Conservation (phyloP, 64 coral and sea anemone genomes). For the Dendrophyllia cribrosa region DNA sequence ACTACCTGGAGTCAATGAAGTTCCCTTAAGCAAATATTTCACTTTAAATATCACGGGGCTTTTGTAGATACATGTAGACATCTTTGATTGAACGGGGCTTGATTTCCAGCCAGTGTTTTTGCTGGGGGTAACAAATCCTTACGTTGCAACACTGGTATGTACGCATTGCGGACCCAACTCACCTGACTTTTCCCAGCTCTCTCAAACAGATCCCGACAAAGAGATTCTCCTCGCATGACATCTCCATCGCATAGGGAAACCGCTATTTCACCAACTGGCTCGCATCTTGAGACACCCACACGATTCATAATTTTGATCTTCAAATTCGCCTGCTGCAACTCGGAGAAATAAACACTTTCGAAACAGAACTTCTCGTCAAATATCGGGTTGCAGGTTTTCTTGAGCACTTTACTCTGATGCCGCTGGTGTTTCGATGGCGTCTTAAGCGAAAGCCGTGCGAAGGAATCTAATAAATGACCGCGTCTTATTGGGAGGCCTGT, state of each 20-base stretch:
- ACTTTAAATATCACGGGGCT: no score
- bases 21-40: no score
- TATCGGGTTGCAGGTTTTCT: slow-evolving; percentile 93
- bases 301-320: slow-evolving; percentile 61
- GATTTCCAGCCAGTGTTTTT: no score
- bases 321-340: slow-evolving; percentile 55
- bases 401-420: slow-evolving; percentile 72
- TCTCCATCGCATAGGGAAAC: slow-evolving; percentile 53
- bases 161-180: background rate
- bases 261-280: slow-evolving; percentile 61
- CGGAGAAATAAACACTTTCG: slow-evolving; percentile 42
- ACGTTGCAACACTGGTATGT: no score
- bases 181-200: slow-evolving; percentile 46
- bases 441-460: slow-evolving; percentile 55
- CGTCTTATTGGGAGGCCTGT: slow-evolving; percentile 78
- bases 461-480: slow-evolving; percentile 65
- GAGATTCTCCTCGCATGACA: slow-evolving; percentile 17
- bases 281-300: slow-evolving; percentile 41
- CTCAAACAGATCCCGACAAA: slow-evolving; percentile 24
- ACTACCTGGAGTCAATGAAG: no score
- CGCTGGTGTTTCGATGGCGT: slow-evolving; percentile 69
- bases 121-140: no score
- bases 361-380: slow-evolving; percentile 79
- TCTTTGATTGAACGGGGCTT: no score
- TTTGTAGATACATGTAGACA: no score